Base-by-base conservation (phyloP, 2,113 vertebrate species). In the Cercopithecus mona region DNA sequence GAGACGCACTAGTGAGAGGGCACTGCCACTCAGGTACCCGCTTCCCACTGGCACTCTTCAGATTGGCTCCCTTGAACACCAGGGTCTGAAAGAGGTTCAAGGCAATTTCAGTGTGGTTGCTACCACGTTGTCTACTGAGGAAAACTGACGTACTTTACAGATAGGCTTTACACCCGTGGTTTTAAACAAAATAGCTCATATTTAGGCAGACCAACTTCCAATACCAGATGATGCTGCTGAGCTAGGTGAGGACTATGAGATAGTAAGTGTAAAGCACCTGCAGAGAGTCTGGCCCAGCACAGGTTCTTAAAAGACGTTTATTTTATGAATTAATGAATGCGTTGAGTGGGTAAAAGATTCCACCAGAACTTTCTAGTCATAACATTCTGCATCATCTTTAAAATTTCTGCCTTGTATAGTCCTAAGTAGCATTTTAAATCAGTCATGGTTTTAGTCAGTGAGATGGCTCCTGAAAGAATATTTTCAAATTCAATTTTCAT, bases 401-500 rank as follows among this genome's bases (percentile, higher is more conserved):
- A 80, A 73, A 48, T 55, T 20, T 91, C 55, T 64, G 40, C 20
- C 66, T 81, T 11, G 7, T 64, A 50, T 40, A 57, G 18, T 9
- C 45, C 48, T 55, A 81, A 87, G n/a, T 0, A 43, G 6, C 23
- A 81, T 85, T 85, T 95, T 88, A 68, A 87, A 90, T 85, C 40
- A 79, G 68, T 80, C 32, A 52, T 3, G 8, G 84, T 76, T 92
- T 95, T 70, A 92, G 68, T 11, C 87, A 35, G 45, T 94, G 73
- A 90, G 57, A 94, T 52, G n/a, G 72, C 72, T 80, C 14, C 57
- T 93, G 50, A 92, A 72, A 85, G 57, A 97, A 68, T 30, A 93
- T 61, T 81, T 95, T 86, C 76, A 86, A 93, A 95, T 91, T 78
- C 76, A 86, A 88, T 92, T 96, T 93, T 79, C 90, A 86, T 57